These are phyloP conservation scores for Microtus ochrogaster DNA, from an alignment of 2,113 vertebrate genomes.

Conservation along the genomic window DNA sequence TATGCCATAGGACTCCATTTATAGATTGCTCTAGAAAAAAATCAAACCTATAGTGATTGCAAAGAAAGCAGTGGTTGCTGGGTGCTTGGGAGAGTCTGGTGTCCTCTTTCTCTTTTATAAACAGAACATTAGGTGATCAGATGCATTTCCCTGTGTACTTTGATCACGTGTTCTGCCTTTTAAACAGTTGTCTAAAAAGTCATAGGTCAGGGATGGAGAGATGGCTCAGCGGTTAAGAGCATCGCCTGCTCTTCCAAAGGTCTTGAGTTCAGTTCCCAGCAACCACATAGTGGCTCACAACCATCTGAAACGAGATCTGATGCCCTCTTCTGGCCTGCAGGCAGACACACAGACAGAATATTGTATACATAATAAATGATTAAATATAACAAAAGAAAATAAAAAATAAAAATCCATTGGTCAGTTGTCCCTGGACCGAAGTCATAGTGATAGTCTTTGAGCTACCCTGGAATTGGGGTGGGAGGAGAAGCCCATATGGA, in stretches of 20 bases:
- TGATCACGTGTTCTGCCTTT: neutral
- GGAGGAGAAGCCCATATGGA: neutral
- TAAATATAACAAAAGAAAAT: too few species aligned
- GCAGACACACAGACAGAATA: too few species aligned
- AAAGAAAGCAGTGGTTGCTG: neutral
- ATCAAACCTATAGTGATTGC: neutral
- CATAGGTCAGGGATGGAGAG: neutral
- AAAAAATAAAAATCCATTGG: neutral
- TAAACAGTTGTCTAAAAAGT: neutral
- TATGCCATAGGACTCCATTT: neutral
- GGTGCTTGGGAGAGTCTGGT: too few species aligned
- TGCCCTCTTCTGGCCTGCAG: too few species aligned
- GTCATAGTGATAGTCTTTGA: neutral
- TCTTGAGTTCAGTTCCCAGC: too few species aligned
- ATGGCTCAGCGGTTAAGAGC: too few species aligned
- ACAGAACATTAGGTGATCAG: neutral
- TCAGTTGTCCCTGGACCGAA: too few species aligned
- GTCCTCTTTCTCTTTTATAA: neutral
- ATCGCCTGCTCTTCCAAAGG: too few species aligned
- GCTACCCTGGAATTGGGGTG: neutral
- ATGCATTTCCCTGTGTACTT: fast-evolving
- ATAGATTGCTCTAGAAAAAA: neutral
- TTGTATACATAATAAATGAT: too few species aligned
- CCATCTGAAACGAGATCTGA: too few species aligned
- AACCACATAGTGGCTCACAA: too few species aligned